Evolutionary conservation across 2,113 vertebrate genomes (phyloP).

Genomic region (Apaloderma vittatum): DNA sequence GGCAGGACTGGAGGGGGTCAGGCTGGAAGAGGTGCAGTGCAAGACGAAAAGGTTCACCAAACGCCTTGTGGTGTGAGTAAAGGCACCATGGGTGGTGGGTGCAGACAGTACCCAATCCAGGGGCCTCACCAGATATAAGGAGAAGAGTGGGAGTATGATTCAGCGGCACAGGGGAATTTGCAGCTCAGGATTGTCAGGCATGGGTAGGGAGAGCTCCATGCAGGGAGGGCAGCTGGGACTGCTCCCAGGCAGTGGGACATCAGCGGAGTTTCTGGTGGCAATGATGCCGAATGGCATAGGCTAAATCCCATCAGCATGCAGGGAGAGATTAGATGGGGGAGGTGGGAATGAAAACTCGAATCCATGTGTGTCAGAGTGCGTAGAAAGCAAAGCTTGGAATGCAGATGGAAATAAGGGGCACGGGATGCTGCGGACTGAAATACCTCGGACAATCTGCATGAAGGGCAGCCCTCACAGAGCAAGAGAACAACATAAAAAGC

Average conservation of each 20-base stretch:
- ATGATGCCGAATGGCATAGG: background rate
- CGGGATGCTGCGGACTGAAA: background rate
- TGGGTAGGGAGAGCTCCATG: background rate
- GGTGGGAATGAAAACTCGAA: background rate
- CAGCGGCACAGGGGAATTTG: background rate
- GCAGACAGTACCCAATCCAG: background rate
- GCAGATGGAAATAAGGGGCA: background rate
- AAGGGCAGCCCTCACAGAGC: background rate
- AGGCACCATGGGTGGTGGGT: background rate
- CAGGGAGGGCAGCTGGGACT: background rate
- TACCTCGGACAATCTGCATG: background rate
- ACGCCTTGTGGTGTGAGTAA: fast-evolving
- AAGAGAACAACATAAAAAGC: background rate
- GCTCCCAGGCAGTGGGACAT: background rate
- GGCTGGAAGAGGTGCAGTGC: background rate
- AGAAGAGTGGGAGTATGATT: background rate
- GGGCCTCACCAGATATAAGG: background rate
- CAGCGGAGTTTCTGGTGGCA: background rate
- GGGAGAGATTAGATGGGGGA: background rate
- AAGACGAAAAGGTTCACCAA: background rate
- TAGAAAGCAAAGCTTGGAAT: background rate
- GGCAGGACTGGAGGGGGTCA: background rate
- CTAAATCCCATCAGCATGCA: background rate
- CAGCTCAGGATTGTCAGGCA: background rate
- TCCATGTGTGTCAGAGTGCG: fast-evolving